Conservation (phyloP, 2,113 vertebrate species). For the Arothron firmamentum region DNA sequence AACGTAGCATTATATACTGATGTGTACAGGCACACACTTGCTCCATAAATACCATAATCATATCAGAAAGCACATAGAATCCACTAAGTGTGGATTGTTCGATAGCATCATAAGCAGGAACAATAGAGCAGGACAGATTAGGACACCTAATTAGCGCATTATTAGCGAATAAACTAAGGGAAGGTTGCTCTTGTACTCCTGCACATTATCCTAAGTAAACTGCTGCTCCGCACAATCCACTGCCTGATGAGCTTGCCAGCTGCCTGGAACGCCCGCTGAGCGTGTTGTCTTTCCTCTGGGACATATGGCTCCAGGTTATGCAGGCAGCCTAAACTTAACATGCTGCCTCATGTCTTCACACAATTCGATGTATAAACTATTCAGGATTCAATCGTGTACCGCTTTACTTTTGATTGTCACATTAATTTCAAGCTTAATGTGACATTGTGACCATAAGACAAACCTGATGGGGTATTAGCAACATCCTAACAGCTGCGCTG, state of each 20-base stretch:
- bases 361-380: slow-evolving; percentile 25
- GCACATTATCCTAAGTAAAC: slow-evolving; percentile 15
- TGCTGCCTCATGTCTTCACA: slow-evolving; percentile 42
- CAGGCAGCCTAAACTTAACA: slow-evolving; percentile 21
- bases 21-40: no score
- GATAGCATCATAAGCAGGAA: slow-evolving; percentile 12
- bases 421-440: neutral
- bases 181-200: slow-evolving; percentile 20
- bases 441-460: no score
- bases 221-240: slow-evolving; percentile 29
- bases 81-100: slow-evolving; percentile 1
- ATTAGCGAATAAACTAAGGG: slow-evolving; percentile 33
- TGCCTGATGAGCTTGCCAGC: slow-evolving; percentile 30
- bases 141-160: slow-evolving; percentile 47
- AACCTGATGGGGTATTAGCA: no score
- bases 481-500: no score
- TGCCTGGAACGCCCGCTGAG: slow-evolving; percentile 20
- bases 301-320: slow-evolving; percentile 37
- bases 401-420: no score
- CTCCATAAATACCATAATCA: slow-evolving; percentile 19
- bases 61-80: neutral
- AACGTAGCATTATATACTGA: no score
- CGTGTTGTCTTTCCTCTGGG: slow-evolving; percentile 36
- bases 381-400: slow-evolving; percentile 12
- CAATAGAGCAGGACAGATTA: slow-evolving; percentile 23